phyloP scores from a whole-genome alignment of 1,140 invertebrate species.

The Oedothorax gibbosus region DNA sequence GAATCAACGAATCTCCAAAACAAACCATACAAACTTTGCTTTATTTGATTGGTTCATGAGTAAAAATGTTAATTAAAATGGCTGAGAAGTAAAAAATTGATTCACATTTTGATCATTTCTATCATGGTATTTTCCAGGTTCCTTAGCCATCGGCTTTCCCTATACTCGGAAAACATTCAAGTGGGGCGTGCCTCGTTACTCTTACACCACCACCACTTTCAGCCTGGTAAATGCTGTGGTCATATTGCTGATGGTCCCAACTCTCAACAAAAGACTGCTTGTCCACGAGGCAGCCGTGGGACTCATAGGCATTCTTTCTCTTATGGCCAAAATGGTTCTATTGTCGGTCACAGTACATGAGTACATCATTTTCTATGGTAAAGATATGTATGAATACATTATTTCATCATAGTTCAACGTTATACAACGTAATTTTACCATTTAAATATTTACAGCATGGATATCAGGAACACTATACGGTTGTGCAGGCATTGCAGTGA shows the following conservation, averaged over 20 bases:
- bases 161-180: conserved; percentile 42
- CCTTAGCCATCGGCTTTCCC: conserved; percentile 33
- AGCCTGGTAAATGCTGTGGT: conserved; percentile 24
- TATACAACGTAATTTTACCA: background rate
- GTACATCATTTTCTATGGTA: conserved; percentile 41
- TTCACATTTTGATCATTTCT: background rate
- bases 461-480: conserved; percentile 17
- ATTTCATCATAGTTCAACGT: background rate
- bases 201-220: conserved; percentile 38
- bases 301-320: conserved; percentile 39
- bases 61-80: too few relatives aligned
- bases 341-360: conserved; percentile 29
- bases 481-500: conserved; percentile 41
- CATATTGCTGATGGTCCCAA: conserved; percentile 15
- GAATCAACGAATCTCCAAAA: too few relatives aligned
- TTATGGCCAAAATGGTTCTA: conserved; percentile 45
- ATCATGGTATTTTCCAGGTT: conserved; percentile 17
- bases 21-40: too few relatives aligned
- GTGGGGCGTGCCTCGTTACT: conserved; percentile 31
- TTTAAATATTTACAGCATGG: conserved; percentile 36
- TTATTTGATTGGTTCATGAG: too few relatives aligned
- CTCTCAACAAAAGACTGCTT: conserved; percentile 30
- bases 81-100: too few relatives aligned
- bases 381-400: background rate
- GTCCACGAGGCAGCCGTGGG: conserved; percentile 51